These are phyloP conservation scores for Hippocampus mohnikei DNA, from an alignment of 2,113 vertebrate genomes.

Conservation along the genomic window DNA sequence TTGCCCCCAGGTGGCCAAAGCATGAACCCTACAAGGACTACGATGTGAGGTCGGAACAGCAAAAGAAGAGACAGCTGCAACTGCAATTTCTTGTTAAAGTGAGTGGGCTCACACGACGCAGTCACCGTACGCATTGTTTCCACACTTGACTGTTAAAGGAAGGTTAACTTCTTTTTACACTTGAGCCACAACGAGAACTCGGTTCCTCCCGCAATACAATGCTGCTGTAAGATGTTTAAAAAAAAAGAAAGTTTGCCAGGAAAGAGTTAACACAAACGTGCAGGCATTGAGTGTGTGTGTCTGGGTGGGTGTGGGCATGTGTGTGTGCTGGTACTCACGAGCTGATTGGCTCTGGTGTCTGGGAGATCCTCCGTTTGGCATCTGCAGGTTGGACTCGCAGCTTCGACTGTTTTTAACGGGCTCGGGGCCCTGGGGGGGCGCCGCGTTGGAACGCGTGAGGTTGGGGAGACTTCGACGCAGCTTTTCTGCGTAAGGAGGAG, in stretches of 20 bases:
- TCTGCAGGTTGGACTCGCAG: conserved; percentile 92
- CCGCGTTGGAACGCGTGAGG: conserved; percentile 79
- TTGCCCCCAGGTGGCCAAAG: too few relatives aligned
- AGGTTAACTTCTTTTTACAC: background rate
- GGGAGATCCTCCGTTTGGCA: conserved; percentile 93
- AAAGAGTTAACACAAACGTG: background rate
- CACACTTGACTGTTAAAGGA: background rate
- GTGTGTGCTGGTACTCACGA: conserved; percentile 77
- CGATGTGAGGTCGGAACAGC: too few relatives aligned
- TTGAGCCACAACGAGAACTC: background rate
- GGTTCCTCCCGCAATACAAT: background rate
- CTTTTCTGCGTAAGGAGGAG: conserved; percentile 77
- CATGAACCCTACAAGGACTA: too few relatives aligned
- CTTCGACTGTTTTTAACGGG: conserved; percentile 96
- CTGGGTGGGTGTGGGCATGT: background rate
- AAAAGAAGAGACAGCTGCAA: background rate
- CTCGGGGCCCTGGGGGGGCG: conserved; percentile 76
- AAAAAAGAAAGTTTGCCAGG: background rate
- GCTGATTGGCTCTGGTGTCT: conserved; percentile 90
- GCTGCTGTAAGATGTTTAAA: background rate
- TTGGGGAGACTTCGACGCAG: conserved; percentile 97
- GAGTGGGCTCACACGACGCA: too few relatives aligned
- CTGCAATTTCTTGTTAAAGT: background rate
- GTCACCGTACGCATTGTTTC: background rate
- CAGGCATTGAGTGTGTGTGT: background rate